phyloP scores from a whole-genome alignment of 2,888 invertebrate species.

The Phanerotoma sp. region DNA sequence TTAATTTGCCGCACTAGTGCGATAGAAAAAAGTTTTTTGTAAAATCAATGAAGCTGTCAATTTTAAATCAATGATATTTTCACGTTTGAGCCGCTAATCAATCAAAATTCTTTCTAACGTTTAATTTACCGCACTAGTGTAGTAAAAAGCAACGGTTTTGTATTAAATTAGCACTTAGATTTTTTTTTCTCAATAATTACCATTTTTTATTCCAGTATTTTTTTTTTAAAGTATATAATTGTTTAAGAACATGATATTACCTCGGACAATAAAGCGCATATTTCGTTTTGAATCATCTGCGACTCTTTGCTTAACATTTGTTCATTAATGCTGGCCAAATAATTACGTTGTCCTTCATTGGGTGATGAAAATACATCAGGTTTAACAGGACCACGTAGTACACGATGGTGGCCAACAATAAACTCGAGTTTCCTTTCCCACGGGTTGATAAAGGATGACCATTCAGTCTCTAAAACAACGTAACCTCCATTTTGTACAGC shows the following conservation, averaged over 20 bases:
- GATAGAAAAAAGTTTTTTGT: too few species aligned
- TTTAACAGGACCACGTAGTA: slow-evolving; percentile 73
- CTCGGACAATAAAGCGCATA: slow-evolving; percentile 69
- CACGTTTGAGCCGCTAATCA: too few species aligned
- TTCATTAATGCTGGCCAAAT: slow-evolving; percentile 60
- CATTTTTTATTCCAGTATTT: background rate
- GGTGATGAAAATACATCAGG: slow-evolving; percentile 71
- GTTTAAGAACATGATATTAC: slow-evolving; percentile 55
- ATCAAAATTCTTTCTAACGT: too few species aligned
- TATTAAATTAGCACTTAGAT: too few species aligned
- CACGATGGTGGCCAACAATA: slow-evolving; percentile 80
- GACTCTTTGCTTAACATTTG: slow-evolving; percentile 65
- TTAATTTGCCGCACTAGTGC: too few species aligned
- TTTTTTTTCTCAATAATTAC: too few species aligned
- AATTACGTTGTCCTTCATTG: slow-evolving; percentile 48
- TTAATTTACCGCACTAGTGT: too few species aligned
- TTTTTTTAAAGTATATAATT: background rate
- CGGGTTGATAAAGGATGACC: slow-evolving; percentile 91
- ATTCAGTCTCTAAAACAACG: slow-evolving; percentile 85
- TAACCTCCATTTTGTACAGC: slow-evolving; percentile 81
- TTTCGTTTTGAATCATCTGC: slow-evolving; percentile 66
- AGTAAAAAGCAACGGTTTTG: too few species aligned
- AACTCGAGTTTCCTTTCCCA: slow-evolving; percentile 91
- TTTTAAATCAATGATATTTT: too few species aligned
- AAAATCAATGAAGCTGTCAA: too few species aligned